These are phyloP conservation scores for Cinclus mexicanus DNA, from an alignment of 2,113 vertebrate species.

Conservation along the genomic window DNA sequence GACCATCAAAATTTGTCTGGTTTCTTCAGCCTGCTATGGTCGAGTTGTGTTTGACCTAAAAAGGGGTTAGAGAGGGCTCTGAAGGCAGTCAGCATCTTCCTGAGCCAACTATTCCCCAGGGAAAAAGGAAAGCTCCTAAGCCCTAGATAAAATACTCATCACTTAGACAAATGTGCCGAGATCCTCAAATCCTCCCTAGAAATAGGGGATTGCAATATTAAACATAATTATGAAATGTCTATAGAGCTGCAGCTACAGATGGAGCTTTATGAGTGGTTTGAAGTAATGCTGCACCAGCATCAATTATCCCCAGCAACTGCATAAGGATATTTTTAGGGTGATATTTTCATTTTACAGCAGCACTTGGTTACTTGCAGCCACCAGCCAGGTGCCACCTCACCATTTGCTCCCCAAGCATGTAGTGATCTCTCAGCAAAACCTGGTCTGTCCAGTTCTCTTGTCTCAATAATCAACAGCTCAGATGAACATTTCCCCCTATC, in stretches of 20 bases:
- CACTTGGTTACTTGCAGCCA: background rate
- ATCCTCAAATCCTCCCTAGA: slow-evolving; percentile 10
- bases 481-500: background rate
- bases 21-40: background rate
- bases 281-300: slow-evolving; percentile 2
- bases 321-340: background rate
- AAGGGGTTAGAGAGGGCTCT: background rate
- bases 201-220: background rate
- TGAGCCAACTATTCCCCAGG: background rate
- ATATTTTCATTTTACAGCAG: slow-evolving; percentile 25
- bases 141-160: background rate
- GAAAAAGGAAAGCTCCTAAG: slow-evolving; percentile 22
- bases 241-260: background rate
- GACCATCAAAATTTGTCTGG: background rate
- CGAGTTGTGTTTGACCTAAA: background rate
- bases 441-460: background rate
- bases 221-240: slow-evolving; percentile 16
- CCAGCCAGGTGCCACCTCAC: slow-evolving; percentile 1
- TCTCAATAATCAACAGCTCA: slow-evolving; percentile 46
- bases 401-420: background rate
- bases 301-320: slow-evolving; percentile 29
- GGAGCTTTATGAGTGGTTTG: slow-evolving; percentile 32
- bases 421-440: background rate
- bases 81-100: background rate
- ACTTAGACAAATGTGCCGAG: background rate